Evolutionary conservation across 2,113 vertebrate species (phyloP).

Genomic region (Hippocampus zosterae): DNA sequence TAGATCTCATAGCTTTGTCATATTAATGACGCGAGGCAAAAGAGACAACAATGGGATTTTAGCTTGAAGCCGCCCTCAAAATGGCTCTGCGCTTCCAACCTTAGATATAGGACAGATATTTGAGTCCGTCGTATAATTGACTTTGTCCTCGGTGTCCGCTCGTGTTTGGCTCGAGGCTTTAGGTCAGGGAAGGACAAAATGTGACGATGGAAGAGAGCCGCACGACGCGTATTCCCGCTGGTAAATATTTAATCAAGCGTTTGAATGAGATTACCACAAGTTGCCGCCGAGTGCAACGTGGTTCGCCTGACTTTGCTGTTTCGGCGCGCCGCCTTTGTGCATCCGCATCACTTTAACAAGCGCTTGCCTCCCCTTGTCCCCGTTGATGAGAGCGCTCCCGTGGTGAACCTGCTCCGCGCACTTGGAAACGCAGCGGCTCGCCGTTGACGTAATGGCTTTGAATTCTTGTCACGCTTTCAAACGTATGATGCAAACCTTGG

Average conservation of each 20-base stretch:
- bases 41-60: constrained; percentile 33
- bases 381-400: constrained; percentile 28
- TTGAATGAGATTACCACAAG: constrained; percentile 58
- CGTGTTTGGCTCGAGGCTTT: constrained; percentile 65
- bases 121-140: constrained; percentile 53
- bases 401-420: constrained; percentile 26
- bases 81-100: constrained; percentile 50
- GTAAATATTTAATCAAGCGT: constrained; percentile 65
- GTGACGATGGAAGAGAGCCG: constrained; percentile 39
- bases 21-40: constrained; percentile 53
- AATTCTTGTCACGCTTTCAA: constrained; percentile 27
- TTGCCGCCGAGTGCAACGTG: constrained; percentile 56
- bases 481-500: constrained; percentile 64
- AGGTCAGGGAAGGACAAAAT: constrained; percentile 63
- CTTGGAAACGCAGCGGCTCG: constrained; percentile 19
- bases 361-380: constrained; percentile 26
- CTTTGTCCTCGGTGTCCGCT: constrained; percentile 56
- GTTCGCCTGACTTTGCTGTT: constrained; percentile 55
- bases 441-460: constrained; percentile 35
- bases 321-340: constrained; percentile 14
- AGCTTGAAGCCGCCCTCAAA: constrained; percentile 64
- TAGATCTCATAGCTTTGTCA: constrained; percentile 59
- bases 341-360: constrained; percentile 60
- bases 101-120: constrained; percentile 68
- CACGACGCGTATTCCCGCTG: constrained; percentile 44